Evolutionary conservation across 2,888 invertebrate species (phyloP).

Genomic region (Brachycybe producta): DNA sequence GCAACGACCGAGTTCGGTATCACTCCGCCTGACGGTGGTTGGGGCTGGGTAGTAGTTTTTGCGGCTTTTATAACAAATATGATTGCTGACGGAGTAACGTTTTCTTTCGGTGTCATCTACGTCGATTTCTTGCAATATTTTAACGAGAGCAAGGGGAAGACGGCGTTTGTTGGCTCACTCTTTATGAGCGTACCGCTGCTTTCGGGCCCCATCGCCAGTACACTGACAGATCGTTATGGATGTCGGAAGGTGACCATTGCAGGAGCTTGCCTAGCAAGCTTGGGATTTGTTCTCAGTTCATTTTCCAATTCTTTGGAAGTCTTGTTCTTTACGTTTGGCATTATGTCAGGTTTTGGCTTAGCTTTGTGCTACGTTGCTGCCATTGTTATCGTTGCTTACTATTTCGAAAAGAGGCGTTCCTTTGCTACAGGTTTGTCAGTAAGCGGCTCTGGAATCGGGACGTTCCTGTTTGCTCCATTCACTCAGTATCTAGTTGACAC

Average conservation of each 20-base stretch:
- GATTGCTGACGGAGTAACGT: constrained; percentile 83
- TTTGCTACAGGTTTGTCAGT: constrained; percentile 75
- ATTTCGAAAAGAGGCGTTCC: constrained; percentile 70
- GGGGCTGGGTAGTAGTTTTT: constrained; percentile 85
- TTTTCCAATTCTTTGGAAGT: constrained; percentile 57
- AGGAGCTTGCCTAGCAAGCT: constrained; percentile 58
- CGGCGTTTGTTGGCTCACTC: constrained; percentile 78
- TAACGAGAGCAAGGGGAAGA: constrained; percentile 67
- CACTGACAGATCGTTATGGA: constrained; percentile 64
- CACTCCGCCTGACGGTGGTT: constrained; percentile 62
- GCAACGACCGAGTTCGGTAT: constrained; percentile 4
- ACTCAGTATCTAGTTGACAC: constrained; percentile 52
- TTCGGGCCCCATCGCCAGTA: constrained; percentile 70
- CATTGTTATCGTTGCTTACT: constrained; percentile 78
- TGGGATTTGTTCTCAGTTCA: constrained; percentile 64
- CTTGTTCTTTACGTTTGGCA: constrained; percentile 66
- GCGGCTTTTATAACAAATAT: constrained; percentile 79
- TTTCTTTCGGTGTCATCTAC: constrained; percentile 81
- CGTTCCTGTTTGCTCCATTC: constrained; percentile 70
- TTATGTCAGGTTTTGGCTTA: constrained; percentile 69
- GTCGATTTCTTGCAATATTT: constrained; percentile 74
- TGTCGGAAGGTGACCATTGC: constrained; percentile 64
- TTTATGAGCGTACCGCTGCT: constrained; percentile 84
- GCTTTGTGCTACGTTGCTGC: constrained; percentile 77
- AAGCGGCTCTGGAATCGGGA: constrained; percentile 77